Percentiles rank a stretch among this genome's conserved stretches.
These are phyloP conservation scores for Ahaetulla prasina DNA, from an alignment of 2,113 vertebrate species.

Conservation along the genomic window DNA sequence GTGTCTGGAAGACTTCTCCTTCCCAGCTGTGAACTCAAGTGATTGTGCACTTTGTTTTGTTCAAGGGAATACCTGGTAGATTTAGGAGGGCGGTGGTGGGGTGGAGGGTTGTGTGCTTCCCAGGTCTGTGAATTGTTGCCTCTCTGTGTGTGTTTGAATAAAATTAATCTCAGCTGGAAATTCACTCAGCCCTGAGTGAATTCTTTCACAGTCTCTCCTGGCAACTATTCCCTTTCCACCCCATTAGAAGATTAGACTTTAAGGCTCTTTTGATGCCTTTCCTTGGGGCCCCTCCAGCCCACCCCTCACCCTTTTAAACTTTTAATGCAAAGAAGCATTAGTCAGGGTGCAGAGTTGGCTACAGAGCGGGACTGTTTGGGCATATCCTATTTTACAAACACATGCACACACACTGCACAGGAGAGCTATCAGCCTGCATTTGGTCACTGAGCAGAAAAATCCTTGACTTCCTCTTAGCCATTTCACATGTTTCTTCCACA, in stretches of 20 bases:
- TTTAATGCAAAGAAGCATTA: rapidly evolving
- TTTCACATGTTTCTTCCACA: background rate
- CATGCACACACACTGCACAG: too few relatives aligned
- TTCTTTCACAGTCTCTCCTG: background rate
- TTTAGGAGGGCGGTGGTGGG: background rate
- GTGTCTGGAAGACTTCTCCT: background rate
- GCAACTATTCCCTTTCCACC: background rate
- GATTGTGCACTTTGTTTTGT: background rate
- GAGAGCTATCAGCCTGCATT: background rate
- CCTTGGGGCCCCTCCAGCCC: background rate
- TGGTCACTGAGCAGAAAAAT: background rate
- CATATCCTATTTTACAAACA: background rate
- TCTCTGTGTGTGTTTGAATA: background rate
- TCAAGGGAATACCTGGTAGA: background rate
- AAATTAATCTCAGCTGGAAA: background rate
- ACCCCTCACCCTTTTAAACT: background rate
- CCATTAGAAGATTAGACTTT: background rate
- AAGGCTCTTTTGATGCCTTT: background rate
- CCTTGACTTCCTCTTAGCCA: background rate
- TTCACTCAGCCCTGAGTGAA: background rate
- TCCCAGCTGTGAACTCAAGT: background rate
- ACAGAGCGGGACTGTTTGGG: background rate
- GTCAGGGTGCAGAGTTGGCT: background rate
- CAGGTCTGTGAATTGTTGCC: rapidly evolving
- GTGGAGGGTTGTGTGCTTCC: background rate